phyloP scores from a whole-genome alignment of 2,888 invertebrate species.

The Ectropis crepuscularia region DNA sequence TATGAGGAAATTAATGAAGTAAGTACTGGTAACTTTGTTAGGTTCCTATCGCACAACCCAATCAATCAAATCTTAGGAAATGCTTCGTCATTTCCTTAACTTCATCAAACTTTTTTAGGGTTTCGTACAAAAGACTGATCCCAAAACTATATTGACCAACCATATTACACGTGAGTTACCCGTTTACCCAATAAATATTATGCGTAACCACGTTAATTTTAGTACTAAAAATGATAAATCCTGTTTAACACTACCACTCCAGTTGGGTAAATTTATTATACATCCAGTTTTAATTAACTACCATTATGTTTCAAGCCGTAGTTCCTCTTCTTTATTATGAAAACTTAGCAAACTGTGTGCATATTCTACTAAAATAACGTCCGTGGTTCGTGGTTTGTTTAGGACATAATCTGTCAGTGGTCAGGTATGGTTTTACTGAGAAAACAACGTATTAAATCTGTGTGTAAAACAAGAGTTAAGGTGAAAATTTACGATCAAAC shows the following conservation, averaged over 20 bases:
- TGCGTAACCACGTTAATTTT: too few relatives aligned
- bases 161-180: too few relatives aligned
- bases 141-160: too few relatives aligned
- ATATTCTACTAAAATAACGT: conserved; percentile 1
- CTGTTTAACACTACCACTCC: too few relatives aligned
- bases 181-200: too few relatives aligned
- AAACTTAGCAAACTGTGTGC: conserved; percentile 2
- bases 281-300: not conserved
- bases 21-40: not conserved
- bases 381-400: conserved; percentile 11
- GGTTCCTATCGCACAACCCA: not conserved
- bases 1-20: not conserved
- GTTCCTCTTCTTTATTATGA: conserved; percentile 9
- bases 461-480: too few relatives aligned
- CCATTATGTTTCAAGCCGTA: not conserved
- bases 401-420: conserved; percentile 18
- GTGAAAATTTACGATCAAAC: too few relatives aligned
- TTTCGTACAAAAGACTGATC: too few relatives aligned
- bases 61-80: conserved; percentile 4
- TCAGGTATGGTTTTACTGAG: conserved; percentile 4
- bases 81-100: not conserved
- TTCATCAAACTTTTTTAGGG: too few relatives aligned
- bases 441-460: conserved; percentile 1
- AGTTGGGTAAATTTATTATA: too few relatives aligned
- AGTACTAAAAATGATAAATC: too few relatives aligned